Percentiles rank a stretch among this genome's conserved stretches.
These are phyloP conservation scores for Triplophysa yarkandensis DNA, from an alignment of 2,797 vertebrate genomes.

Conservation along the genomic window DNA sequence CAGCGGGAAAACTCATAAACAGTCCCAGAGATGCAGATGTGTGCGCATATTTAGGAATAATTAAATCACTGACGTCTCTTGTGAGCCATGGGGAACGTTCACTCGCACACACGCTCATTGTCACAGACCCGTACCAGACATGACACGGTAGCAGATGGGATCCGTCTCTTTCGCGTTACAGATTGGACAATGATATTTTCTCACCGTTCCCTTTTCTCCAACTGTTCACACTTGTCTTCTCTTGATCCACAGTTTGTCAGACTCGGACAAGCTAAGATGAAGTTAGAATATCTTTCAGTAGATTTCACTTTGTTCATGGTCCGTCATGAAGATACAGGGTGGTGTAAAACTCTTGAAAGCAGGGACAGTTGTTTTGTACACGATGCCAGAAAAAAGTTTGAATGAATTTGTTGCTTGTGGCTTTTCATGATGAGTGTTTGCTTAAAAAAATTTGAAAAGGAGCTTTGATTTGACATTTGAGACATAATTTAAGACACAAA, in stretches of 20 bases:
- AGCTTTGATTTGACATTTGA: not conserved
- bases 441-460: not conserved
- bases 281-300: not conserved
- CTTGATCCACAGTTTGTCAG: not conserved
- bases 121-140: conserved; percentile 45
- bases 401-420: not conserved
- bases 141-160: conserved; percentile 53
- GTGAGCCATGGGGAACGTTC: conserved; percentile 39
- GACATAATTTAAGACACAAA: too few species aligned
- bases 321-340: conserved; percentile 14
- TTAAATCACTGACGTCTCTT: conserved; percentile 49
- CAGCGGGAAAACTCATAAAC: conserved; percentile 14
- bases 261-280: not conserved
- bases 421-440: not conserved
- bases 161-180: conserved; percentile 37
- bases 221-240: conserved; percentile 50
- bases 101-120: conserved; percentile 31
- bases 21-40: conserved; percentile 39
- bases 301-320: not conserved
- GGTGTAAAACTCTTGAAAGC: conserved; percentile 4
- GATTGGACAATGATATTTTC: conserved; percentile 57
- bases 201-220: conserved; percentile 45
- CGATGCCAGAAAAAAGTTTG: not conserved
- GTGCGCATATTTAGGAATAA: conserved; percentile 51
- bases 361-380: not conserved